These are phyloP conservation scores for Chymomyza fuscimana DNA, from an alignment of 2,888 invertebrate genomes.

Conservation along the genomic window DNA sequence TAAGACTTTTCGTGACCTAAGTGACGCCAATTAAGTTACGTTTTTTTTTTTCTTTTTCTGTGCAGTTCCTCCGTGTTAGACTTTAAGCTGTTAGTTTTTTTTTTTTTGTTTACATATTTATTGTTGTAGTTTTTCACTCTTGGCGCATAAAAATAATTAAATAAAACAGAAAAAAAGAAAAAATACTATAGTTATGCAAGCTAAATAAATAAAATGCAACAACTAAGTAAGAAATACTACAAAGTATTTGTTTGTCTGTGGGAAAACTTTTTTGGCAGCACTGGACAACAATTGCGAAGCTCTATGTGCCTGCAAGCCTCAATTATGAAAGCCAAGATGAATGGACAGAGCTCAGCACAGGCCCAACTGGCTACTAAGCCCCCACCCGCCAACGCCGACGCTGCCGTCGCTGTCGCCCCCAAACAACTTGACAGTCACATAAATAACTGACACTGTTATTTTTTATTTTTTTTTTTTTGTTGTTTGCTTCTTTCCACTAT, in stretches of 20 bases:
- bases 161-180: neutral
- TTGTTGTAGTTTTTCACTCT: slow-evolving; percentile 37
- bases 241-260: slow-evolving; percentile 28
- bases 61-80: neutral
- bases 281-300: neutral
- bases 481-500: neutral
- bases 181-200: slow-evolving; percentile 53
- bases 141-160: slow-evolving; percentile 1
- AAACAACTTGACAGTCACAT: slow-evolving; percentile 33
- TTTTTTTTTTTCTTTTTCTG: slow-evolving; percentile 24
- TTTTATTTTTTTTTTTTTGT: neutral
- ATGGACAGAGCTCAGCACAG: neutral
- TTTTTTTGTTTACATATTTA: slow-evolving; percentile 28
- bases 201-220: slow-evolving; percentile 31
- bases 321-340: slow-evolving; percentile 49
- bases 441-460: slow-evolving; percentile 59
- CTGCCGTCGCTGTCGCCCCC: too few relatives aligned
- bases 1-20: slow-evolving; percentile 59
- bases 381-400: too few relatives aligned
- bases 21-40: slow-evolving; percentile 68
- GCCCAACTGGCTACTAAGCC: neutral
- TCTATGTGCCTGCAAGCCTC: slow-evolving; percentile 31
- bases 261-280: slow-evolving; percentile 29
- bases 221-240: neutral
- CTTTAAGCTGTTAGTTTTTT: neutral